A percentile compares a stretch with the other conserved stretches of the same genome.
These are phyloP conservation scores for Brachylomia viminalis DNA, from an alignment of 2,888 invertebrate species.

Conservation along the genomic window DNA sequence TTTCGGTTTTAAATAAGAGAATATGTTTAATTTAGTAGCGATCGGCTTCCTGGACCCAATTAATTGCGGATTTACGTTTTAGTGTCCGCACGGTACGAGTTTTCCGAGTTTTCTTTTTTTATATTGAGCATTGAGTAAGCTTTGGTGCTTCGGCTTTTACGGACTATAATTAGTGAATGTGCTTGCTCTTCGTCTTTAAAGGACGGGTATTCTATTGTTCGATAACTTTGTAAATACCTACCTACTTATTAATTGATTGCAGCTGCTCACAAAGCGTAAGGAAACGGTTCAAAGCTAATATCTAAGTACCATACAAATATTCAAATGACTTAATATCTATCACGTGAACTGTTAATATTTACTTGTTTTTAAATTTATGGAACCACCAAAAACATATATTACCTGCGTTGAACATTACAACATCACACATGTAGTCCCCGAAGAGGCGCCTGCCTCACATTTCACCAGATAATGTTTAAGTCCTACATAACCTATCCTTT, in stretches of 20 bases:
- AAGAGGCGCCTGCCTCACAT: not conserved
- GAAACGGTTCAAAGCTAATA: not conserved
- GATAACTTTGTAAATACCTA: not conserved
- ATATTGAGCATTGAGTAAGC: constrained; percentile 72
- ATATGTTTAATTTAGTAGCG: constrained; percentile 89
- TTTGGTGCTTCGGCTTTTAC: constrained; percentile 43
- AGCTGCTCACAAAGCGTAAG: not conserved
- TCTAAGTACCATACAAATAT: not conserved
- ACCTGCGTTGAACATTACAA: not conserved
- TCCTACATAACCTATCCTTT: not conserved
- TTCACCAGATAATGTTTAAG: not conserved
- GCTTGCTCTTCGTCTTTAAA: not conserved
- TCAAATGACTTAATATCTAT: not conserved
- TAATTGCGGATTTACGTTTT: constrained; percentile 87
- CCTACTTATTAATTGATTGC: not conserved
- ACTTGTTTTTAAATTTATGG: not conserved
- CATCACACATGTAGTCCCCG: not conserved
- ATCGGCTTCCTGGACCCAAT: constrained; percentile 85
- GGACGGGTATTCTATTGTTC: not conserved
- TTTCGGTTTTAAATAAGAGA: constrained; percentile 90
- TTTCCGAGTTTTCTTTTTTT: constrained; percentile 65
- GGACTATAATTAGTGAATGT: constrained; percentile 50
- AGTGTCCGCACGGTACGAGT: constrained; percentile 63
- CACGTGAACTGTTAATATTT: not conserved
- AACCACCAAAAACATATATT: not conserved